These are phyloP conservation scores for Sarcophaga carnaria DNA, from an alignment of 2,888 invertebrate species.

Conservation along the genomic window DNA sequence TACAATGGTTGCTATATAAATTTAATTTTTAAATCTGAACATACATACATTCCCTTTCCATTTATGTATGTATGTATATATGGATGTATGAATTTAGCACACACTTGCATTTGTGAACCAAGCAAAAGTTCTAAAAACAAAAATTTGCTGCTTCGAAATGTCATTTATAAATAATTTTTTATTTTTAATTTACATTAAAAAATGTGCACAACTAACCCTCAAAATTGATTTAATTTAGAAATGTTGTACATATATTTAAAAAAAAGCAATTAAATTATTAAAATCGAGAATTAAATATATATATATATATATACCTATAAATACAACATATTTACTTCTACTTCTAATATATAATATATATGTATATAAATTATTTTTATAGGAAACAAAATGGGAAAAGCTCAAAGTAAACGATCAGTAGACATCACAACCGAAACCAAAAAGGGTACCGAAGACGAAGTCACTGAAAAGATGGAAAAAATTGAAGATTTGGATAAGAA, in stretches of 20 bases:
- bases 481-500: constrained; percentile 89
- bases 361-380: not conserved
- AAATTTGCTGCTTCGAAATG: not conserved
- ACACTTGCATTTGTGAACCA: not conserved
- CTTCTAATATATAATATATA: too few relatives aligned
- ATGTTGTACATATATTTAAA: too few relatives aligned
- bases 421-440: constrained; percentile 89
- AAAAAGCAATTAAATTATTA: too few relatives aligned
- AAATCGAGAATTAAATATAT: too few relatives aligned
- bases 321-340: too few relatives aligned
- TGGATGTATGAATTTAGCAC: too few relatives aligned
- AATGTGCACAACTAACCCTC: too few relatives aligned
- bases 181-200: constrained; percentile 21
- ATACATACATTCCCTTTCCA: not conserved
- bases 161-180: not conserved
- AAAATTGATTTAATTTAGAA: too few relatives aligned
- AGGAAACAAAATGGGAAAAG: constrained; percentile 88
- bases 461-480: constrained; percentile 88
- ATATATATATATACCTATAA: too few relatives aligned
- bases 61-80: too few relatives aligned
- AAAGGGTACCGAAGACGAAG: constrained; percentile 84
- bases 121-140: not conserved
- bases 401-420: constrained; percentile 93
- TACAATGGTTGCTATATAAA: too few relatives aligned
- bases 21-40: not conserved